Conservation (phyloP, 2,888 invertebrate genomes). For the Parthenolecanium corni region DNA sequence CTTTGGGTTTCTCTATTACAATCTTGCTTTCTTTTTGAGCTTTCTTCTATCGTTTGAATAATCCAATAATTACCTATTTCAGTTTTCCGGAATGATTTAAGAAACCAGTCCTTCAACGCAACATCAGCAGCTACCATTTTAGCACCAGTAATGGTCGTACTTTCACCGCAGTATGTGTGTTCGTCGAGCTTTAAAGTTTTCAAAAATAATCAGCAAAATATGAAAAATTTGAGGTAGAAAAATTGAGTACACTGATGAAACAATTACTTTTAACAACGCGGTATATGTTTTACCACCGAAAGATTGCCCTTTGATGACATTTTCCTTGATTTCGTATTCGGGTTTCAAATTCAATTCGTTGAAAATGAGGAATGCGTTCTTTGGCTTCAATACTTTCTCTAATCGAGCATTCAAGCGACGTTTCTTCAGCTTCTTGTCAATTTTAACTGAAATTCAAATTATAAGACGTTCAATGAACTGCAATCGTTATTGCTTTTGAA, state of each 20-base stretch:
- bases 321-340: slow-evolving; percentile 16
- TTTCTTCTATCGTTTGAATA: too few relatives aligned
- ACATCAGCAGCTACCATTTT: slow-evolving; percentile 26
- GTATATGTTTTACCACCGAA: slow-evolving; percentile 11
- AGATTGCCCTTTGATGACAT: background rate
- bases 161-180: slow-evolving; percentile 10
- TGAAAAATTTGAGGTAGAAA: background rate
- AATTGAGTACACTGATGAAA: background rate
- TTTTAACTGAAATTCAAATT: slow-evolving; percentile 16
- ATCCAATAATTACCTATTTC: slow-evolving; percentile 10
- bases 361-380: slow-evolving; percentile 21
- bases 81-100: slow-evolving; percentile 5
- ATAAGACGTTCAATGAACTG: too few relatives aligned
- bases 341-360: slow-evolving; percentile 23
- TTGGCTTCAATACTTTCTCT: slow-evolving; percentile 22
- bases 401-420: slow-evolving; percentile 13
- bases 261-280: slow-evolving; percentile 8
- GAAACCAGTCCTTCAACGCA: slow-evolving; percentile 20
- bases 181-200: background rate
- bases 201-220: background rate
- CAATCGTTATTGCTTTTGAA: too few relatives aligned
- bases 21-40: too few relatives aligned
- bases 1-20: too few relatives aligned
- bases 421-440: slow-evolving; percentile 21
- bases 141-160: slow-evolving; percentile 7